Base-by-base conservation (phyloP, 2,888 invertebrate species). In the Zhengitettix transpicula region DNA sequence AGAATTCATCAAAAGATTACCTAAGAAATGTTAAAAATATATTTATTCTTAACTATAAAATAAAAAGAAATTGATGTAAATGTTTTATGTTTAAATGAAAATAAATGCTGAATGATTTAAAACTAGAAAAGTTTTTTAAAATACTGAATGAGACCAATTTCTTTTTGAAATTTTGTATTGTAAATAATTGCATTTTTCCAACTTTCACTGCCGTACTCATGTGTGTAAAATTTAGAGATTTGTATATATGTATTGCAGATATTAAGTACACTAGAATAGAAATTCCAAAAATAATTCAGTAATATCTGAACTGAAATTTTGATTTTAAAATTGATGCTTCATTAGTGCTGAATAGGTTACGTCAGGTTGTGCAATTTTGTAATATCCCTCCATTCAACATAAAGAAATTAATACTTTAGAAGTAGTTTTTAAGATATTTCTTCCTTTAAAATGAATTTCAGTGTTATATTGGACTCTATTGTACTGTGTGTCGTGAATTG, bases 401-500 rank as follows among this genome's bases (percentile, higher is more conserved):
- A 17, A 51, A 57, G 57, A 57, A 55, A 11, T 40, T 17, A 42
- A 44, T 40, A 44, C 15, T 41, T 17, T 40, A 54, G 42, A 53
- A 51, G 16, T 40, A 58, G 41, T 47, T 58, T 52, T 53, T 40
- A 44, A 57, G 17, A 28, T 57, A 56, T 60, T 57, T 57, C 54
- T 57, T 55, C 59, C 59, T 59, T 44, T 41, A 47, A 58, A 58
- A 58, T 12, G 42, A 47, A 56, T 40, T 51, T 56, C 40, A 44
- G 55, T 59, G 58, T 60, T 47, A 52, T 52, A 47, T 11, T 47
- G 51, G 42, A 56, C 17, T 40, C 52, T 17, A 42, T 62, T 42
- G 28, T 60, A 56, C 59, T 58, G 62, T 59, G 59, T 52, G 15
- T 62, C 28, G 60, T 62, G 61, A 47, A 54, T 61, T 56, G 58